Evolutionary conservation across 2,113 vertebrate species (phyloP).

Genomic region (Albula goreensis): DNA sequence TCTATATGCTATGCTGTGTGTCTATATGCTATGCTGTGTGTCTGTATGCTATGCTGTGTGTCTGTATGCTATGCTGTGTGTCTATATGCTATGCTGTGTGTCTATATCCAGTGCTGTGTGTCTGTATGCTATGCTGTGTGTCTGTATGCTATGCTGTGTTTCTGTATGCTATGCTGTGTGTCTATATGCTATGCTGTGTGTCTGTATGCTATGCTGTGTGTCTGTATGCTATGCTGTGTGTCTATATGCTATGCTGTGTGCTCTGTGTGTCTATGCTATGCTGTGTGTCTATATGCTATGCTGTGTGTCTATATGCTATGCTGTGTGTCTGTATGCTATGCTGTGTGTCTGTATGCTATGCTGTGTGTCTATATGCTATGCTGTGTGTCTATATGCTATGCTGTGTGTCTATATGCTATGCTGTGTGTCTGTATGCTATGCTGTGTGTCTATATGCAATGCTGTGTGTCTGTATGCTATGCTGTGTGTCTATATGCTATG

Average conservation of each 20-base stretch:
- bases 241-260: constrained; percentile 24
- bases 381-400: constrained; percentile 11
- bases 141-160: constrained; percentile 21
- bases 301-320: constrained; percentile 11
- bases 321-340: constrained; percentile 7
- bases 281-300: constrained; percentile 11
- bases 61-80: no score
- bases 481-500: constrained; percentile 11
- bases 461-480: no score
- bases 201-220: constrained; percentile 21
- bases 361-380: constrained; percentile 11
- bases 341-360: no score
- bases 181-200: constrained; percentile 11
- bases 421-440: constrained; percentile 7
- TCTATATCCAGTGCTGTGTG: no score
- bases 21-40: constrained; percentile 11
- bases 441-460: background rate
- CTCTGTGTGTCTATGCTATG: no score
- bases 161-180: no score
- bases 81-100: constrained; percentile 11
- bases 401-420: constrained; percentile 11
- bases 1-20: constrained; percentile 11
- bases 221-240: no score
- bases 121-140: constrained; percentile 7
- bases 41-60: constrained; percentile 21